Conservation (phyloP, 1,140 invertebrate species). For the Brachionus rotundiformis region DNA sequence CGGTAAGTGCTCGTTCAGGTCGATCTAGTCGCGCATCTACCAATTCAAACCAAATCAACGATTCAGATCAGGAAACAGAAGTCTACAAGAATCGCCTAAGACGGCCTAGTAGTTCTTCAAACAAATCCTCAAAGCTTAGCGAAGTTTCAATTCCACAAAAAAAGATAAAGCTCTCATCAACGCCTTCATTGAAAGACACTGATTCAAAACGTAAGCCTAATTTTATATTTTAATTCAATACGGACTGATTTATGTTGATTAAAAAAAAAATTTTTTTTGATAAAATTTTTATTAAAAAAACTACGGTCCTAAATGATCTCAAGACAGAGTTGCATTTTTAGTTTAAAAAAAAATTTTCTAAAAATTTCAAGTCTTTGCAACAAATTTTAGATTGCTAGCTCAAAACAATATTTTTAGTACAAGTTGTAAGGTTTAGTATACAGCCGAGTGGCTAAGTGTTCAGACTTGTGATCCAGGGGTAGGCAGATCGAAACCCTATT, state of each 20-base stretch:
- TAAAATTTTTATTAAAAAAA: not conserved
- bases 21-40: slow-evolving; percentile 35
- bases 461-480: not conserved
- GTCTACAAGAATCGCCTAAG: slow-evolving; percentile 7
- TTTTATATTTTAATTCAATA: not conserved
- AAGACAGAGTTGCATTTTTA: slow-evolving; percentile 32
- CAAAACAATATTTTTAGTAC: not conserved
- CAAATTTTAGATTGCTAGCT: not conserved
- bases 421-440: not conserved
- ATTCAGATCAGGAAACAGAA: slow-evolving; percentile 35
- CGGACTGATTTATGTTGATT: too few species aligned
- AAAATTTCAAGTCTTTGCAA: not conserved
- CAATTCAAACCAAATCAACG: slow-evolving; percentile 19
- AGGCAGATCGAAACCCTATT: not conserved
- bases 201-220: slow-evolving; percentile 5
- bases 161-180: slow-evolving; percentile 30
- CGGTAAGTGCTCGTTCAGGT: slow-evolving; percentile 4
- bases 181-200: not conserved
- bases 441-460: slow-evolving; percentile 10
- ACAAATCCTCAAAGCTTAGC: slow-evolving; percentile 8
- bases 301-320: not conserved
- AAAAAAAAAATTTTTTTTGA: not conserved
- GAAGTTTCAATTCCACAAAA: not conserved
- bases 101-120: slow-evolving; percentile 27
- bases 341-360: not conserved